Evolutionary conservation across 2,888 invertebrate genomes (phyloP), one percentile per base, ranked within the genome.

Genomic region (Parnassius smintheus): DNA sequence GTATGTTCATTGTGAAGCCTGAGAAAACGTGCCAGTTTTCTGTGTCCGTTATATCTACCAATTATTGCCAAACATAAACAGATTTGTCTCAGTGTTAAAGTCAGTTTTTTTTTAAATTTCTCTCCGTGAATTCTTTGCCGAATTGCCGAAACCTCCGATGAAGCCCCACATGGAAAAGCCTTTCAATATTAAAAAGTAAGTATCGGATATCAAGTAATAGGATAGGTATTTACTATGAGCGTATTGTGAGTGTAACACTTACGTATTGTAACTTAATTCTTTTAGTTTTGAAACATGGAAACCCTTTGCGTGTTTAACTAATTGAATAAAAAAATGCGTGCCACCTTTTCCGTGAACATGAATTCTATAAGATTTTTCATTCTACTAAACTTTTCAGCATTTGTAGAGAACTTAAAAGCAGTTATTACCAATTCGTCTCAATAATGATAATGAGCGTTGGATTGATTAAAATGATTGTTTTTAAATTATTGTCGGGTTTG

Each of bases 131-230:
- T 51, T n/a, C n/a, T n/a, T n/a, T n/a, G n/a, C n/a, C n/a, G n/a
- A 41, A 42, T 59, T 50, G 50, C 59, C 49, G 25, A 49, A 49
- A 49, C 13, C 46, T 12, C 35, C 69, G 67, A 77, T 74, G 76
- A 85, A 82, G 79, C 83, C 81, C 68, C 81, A 76, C 69, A 65
- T 72, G 77, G 82, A 84, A 83, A 73, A 80, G 81, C 69, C 76
- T 70, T 69, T 65, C 66, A 66, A 68, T 65, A 66, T 55, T 64
- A 66, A 66, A 68, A 78, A 77, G 76, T 77, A 66, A 65, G 66
- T 73, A 73, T 76, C 70, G 68, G 69, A 73, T 77, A 71, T 71
- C 71, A 50, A 48, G 62, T 67, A 60, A 74, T 82, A n/a, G 51
- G 63, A 64, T 61, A 61, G n/a, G 46, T n/a, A 49, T 59, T 35